phyloP scores from a whole-genome alignment of 1,140 invertebrate genomes.

The Drosophila hydei region DNA sequence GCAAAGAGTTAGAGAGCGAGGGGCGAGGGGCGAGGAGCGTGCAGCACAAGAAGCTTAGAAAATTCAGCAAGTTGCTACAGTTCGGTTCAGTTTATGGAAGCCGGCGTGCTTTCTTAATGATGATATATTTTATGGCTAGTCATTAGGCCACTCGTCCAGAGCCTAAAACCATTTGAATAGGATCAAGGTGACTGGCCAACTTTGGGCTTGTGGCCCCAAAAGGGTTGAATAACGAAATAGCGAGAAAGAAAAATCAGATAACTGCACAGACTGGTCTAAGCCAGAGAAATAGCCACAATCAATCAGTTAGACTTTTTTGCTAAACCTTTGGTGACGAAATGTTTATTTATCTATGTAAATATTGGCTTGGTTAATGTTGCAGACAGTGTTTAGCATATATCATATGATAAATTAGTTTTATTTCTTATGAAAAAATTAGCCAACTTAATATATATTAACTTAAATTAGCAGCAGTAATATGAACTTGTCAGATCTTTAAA shows the following conservation, averaged over 20 bases:
- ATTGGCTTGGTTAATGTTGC: neutral
- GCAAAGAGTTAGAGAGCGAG: neutral
- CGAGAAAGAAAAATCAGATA: neutral
- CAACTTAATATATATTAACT: too few relatives aligned
- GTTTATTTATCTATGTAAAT: neutral
- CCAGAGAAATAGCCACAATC: constrained; percentile 30
- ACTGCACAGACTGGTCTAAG: neutral
- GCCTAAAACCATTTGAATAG: constrained; percentile 54
- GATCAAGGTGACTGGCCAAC: constrained; percentile 57
- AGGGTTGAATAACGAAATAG: constrained; percentile 3
- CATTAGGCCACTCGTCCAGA: constrained; percentile 47
- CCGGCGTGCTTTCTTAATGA: constrained; percentile 55
- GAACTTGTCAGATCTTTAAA: too few relatives aligned
- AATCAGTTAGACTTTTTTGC: constrained; percentile 18
- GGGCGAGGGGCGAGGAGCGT: neutral
- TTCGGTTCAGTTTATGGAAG: constrained; percentile 10
- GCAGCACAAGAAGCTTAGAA: constrained; percentile 12
- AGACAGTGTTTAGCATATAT: too few relatives aligned
- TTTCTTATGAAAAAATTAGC: too few relatives aligned
- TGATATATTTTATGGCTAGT: constrained; percentile 65
- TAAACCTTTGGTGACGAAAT: neutral
- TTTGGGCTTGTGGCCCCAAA: constrained; percentile 33
- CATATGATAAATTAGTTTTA: too few relatives aligned
- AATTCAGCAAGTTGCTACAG: constrained; percentile 58
- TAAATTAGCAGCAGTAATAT: too few relatives aligned